Evolutionary conservation across 2,113 vertebrate species (phyloP).

Genomic region (Myotis davidii): DNA sequence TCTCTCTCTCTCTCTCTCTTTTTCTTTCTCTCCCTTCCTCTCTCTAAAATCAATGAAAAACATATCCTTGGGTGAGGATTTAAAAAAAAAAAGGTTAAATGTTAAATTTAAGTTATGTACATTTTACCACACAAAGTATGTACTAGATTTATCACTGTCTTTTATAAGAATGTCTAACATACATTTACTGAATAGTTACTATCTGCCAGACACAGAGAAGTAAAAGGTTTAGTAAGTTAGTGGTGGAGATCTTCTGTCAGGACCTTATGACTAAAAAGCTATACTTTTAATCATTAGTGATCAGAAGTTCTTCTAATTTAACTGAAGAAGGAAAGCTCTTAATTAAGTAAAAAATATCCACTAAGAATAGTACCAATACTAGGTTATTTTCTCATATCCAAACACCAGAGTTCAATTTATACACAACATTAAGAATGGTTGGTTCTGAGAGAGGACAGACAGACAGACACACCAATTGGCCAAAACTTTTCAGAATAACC

Average conservation of each 20-base stretch:
- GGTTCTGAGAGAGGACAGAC: not conserved
- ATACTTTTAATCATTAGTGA: not conserved
- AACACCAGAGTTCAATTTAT: not conserved
- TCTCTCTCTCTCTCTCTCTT: too few species aligned
- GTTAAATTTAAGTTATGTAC: not conserved
- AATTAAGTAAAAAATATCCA: slow-evolving; percentile 24
- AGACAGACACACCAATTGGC: not conserved
- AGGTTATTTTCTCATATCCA: slow-evolving; percentile 5
- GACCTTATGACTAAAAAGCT: not conserved
- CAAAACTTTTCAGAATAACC: slow-evolving; percentile 10
- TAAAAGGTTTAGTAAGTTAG: not conserved
- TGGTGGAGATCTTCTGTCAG: not conserved
- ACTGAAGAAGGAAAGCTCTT: not conserved
- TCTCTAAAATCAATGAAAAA: not conserved
- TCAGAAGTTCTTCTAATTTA: slow-evolving; percentile 8
- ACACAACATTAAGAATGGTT: not conserved
- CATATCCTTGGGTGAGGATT: too few species aligned
- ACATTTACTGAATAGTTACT: not conserved
- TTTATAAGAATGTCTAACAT: not conserved
- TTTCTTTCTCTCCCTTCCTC: not conserved
- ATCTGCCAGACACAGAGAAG: not conserved
- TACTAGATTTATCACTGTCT: not conserved
- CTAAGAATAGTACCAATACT: not conserved
- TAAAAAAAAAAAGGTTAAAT: not conserved
- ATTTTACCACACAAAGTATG: not conserved